Base-by-base conservation (phyloP, 2,113 vertebrate species). In the Melierax canorus region DNA sequence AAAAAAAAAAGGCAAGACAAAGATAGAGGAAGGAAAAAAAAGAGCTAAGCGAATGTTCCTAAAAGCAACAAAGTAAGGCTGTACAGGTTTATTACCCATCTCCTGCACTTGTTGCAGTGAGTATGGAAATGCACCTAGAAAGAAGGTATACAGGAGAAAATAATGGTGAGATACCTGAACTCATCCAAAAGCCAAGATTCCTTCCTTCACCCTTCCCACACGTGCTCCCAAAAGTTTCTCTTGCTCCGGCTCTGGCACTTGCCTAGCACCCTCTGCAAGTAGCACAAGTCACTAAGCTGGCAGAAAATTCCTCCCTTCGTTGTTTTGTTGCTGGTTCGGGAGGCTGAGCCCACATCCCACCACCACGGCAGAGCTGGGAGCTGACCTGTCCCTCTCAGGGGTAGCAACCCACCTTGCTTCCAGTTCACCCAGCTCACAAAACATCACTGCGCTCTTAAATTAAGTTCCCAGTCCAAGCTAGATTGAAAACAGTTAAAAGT, bases 341-440 rank as follows among this genome's bases (percentile, higher is more conserved):
- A 29, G 32, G 53, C 58, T 41, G 46, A 26, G 6, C 21, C 16
- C 1, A 1, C 24, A n/a, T 6, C 32, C 26, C 43, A 32, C 19
- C 0, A 2, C 22, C 64, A 15, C 0, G 2, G 64, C 50, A 34
- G 41, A 56, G 43, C 38, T 45, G 60, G 32, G 38, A 43, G 46
- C 19, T 3, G 1, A 30, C 11, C n/a, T 56, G 55, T 10, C 48
- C 20, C 41, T 18, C 39, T 58, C 2, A 0, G 71, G 14, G n/a
- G 14, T 4, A 36, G n/a, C 41, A 71, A 48, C 15, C 30, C 64
- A 32, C 43, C 34, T 12, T 8, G 22, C 43, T 64, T 38, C 64
- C 59, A 24, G 45, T 9, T 45, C 78, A 46, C 29, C 39, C 55
- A 30, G 38, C 23, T 34, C 45, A 26, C 34, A 66, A 30, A 79